Base-by-base conservation (phyloP, 2,113 vertebrate genomes). In the Tupaia tana region DNA sequence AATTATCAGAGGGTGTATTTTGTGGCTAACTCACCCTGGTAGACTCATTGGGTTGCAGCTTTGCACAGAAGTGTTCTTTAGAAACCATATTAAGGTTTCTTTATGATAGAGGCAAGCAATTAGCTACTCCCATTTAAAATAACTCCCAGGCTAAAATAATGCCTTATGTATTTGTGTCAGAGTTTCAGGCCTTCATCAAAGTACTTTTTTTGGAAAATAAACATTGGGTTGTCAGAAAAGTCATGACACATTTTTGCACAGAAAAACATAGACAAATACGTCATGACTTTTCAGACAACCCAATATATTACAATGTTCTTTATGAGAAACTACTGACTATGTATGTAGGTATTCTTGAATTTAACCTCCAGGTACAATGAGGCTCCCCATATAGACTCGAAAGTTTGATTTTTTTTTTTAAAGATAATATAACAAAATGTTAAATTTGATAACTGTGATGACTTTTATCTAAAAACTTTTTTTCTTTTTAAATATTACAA, bases 41-140 rank as follows among this genome's bases (percentile, higher is more conserved):
- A 11, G 61, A 67, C 29, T 86, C 95, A 83, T 31, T 85, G 71
- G 12, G 4, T 73, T 86, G 3, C 29, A 73, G 27, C 63, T 95
- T 59, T 73, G 25, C 77, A 85, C 10, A 59, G 10, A 95, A 91
- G 34, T 69, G n/a, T 96, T 82, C 83, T 91, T 89, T 24, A 91
- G 92, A 34, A 88, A 54, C 9, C 34, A 43, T 52, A 61, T 73
- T 69, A 81, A 77, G 22, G 8, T 82, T 94, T 95, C 74, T 90
- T 92, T 81, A 95, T 74, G 70, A 91, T 3, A 89, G 29, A 93
- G 7, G 25, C 3, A 94, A 22, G 31, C 58, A 85, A 71, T 91
- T 91, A 82, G 7, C 79, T 94, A 29, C 16, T 74, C 4, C 43
- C 13, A 74, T 25, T 64, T 75, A 78, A 85, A 63, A 73, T 67